Percentiles rank a stretch among this genome's conserved stretches.
Conservation (phyloP, 2,113 vertebrate genomes). For the Accipiter cooperii region DNA sequence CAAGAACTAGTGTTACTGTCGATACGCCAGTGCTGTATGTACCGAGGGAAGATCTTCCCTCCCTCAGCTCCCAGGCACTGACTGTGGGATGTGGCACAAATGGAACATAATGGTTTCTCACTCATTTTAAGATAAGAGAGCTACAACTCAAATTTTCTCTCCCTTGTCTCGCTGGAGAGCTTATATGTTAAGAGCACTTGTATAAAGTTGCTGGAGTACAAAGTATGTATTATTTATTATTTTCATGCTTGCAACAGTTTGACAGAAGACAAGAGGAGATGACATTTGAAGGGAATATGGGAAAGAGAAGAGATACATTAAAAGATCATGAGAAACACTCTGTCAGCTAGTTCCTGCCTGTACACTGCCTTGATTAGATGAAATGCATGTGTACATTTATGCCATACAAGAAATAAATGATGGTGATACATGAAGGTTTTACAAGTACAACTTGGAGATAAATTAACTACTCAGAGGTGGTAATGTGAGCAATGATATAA, state of each 20-base stretch:
- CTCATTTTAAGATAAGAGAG: neutral
- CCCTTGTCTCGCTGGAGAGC: neutral
- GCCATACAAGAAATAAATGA: neutral
- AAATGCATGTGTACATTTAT: conserved; percentile 10
- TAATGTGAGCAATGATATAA: neutral
- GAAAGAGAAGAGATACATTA: neutral
- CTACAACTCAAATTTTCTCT: conserved; percentile 17
- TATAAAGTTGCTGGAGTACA: neutral
- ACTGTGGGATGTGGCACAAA: neutral
- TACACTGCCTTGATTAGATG: neutral
- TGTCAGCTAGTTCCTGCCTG: neutral
- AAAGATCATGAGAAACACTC: neutral
- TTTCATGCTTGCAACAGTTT: neutral
- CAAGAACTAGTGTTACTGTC: neutral
- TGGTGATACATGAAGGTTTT: neutral
- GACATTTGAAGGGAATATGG: neutral
- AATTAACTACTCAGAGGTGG: neutral
- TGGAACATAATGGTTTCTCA: neutral
- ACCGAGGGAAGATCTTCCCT: neutral
- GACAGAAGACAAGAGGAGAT: neutral
- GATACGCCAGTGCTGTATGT: neutral
- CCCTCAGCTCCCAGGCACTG: fast-evolving
- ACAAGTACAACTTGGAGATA: neutral
- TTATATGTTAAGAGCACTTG: conserved; percentile 15
- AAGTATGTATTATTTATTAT: conserved; percentile 36